Conservation (phyloP, 2,888 invertebrate genomes). For the Amblyteles armatorius region DNA sequence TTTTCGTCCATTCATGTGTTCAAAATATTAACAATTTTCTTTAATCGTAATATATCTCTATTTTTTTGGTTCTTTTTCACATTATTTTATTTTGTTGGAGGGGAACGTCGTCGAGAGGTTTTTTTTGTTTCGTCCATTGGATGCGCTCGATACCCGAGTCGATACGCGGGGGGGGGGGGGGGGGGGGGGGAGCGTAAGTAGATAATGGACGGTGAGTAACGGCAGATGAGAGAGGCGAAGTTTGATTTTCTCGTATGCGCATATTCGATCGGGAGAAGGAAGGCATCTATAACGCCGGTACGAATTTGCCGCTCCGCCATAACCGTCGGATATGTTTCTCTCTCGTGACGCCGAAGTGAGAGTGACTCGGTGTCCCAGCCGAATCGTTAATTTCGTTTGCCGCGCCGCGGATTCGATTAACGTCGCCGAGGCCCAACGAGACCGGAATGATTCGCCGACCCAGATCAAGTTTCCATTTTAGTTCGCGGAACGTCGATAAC, state of each 20-base stretch:
- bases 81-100: no score
- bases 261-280: neutral
- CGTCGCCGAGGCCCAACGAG: slow-evolving; percentile 76
- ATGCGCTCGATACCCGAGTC: neutral
- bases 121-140: neutral
- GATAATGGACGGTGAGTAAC: neutral
- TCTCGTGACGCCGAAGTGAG: slow-evolving; percentile 11
- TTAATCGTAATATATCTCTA: no score
- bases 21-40: no score
- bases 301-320: neutral
- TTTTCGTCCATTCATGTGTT: no score
- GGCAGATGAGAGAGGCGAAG: slow-evolving; percentile 3
- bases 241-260: slow-evolving; percentile 16
- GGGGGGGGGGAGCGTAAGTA: neutral
- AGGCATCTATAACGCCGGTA: slow-evolving; percentile 15
- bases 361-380: slow-evolving; percentile 20
- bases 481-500: slow-evolving; percentile 54
- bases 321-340: neutral
- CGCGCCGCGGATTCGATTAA: slow-evolving; percentile 81
- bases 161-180: neutral
- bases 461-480: slow-evolving; percentile 68
- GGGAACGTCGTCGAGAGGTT: no score
- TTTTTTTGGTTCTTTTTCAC: no score
- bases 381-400: slow-evolving; percentile 82
- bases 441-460: slow-evolving; percentile 79